Evolutionary conservation across 1,140 invertebrate genomes (phyloP).

Genomic region (Muscidifurax raptorellus): DNA sequence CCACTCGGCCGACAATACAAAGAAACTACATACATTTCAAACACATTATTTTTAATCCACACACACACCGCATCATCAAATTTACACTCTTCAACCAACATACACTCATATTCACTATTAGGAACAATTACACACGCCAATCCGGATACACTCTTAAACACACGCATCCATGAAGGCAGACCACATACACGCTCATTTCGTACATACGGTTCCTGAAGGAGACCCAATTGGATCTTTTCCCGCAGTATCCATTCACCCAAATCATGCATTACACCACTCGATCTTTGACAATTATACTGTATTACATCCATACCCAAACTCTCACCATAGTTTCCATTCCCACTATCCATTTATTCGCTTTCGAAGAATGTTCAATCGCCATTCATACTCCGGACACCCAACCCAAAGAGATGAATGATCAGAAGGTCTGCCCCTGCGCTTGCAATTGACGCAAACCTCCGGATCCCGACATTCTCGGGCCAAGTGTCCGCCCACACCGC

Average conservation of each 20-base stretch:
- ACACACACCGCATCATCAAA: slow-evolving; percentile 41
- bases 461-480: not conserved
- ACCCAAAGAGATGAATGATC: not conserved
- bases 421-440: not conserved
- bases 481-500: too few relatives aligned
- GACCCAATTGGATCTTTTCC: not conserved
- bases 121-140: not conserved
- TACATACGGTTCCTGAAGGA: not conserved
- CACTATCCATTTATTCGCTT: not conserved
- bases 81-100: slow-evolving; percentile 55
- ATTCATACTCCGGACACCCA: not conserved
- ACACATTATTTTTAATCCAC: slow-evolving; percentile 44
- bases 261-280: not conserved
- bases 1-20: not conserved
- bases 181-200: not conserved
- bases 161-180: not conserved
- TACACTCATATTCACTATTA: not conserved
- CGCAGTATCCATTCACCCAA: not conserved
- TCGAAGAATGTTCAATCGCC: not conserved
- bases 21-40: slow-evolving; percentile 42
- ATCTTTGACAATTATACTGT: not conserved
- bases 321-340: not conserved
- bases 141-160: not conserved
- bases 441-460: not conserved
- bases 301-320: not conserved